Conservation (phyloP, 2,113 vertebrate species). For the Perca fluviatilis region DNA sequence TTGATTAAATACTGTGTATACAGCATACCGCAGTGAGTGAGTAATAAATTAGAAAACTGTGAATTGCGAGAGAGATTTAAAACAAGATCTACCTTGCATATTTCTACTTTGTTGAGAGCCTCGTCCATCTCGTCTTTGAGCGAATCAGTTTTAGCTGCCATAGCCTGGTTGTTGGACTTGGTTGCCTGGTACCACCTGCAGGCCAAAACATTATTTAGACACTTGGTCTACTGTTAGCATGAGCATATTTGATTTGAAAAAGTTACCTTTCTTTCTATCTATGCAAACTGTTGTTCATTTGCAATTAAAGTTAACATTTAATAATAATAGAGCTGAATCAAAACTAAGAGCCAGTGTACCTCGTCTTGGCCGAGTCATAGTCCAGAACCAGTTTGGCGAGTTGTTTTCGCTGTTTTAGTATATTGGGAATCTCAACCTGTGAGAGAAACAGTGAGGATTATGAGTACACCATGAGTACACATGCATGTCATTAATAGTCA, state of each 20-base stretch:
- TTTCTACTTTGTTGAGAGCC: slow-evolving; percentile 97
- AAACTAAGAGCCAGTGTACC: slow-evolving; percentile 78
- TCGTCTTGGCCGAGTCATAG: slow-evolving; percentile 95
- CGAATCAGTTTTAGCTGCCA: slow-evolving; percentile 93
- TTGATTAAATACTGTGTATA: not conserved
- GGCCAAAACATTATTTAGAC: not conserved
- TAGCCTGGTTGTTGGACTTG: slow-evolving; percentile 93
- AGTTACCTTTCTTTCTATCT: too few species aligned
- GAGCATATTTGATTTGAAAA: not conserved
- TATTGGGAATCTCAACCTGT: slow-evolving; percentile 95
- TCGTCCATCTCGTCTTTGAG: slow-evolving; percentile 99
- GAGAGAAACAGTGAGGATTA: slow-evolving; percentile 25
- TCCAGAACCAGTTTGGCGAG: slow-evolving; percentile 94
- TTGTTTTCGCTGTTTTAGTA: slow-evolving; percentile 96
- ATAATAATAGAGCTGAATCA: not conserved
- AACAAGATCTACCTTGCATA: slow-evolving; percentile 81
- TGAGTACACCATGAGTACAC: slow-evolving; percentile 1
- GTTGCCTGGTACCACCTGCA: slow-evolving; percentile 91
- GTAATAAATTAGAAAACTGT: not conserved
- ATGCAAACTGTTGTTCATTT: not conserved
- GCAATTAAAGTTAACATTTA: not conserved
- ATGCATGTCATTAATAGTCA: not conserved
- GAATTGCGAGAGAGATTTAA: not conserved
- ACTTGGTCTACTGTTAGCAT: too few species aligned
- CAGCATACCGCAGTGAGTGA: not conserved